Evolutionary conservation across 1,140 invertebrate genomes (phyloP).

Genomic region (Hesperophylax magnus): DNA sequence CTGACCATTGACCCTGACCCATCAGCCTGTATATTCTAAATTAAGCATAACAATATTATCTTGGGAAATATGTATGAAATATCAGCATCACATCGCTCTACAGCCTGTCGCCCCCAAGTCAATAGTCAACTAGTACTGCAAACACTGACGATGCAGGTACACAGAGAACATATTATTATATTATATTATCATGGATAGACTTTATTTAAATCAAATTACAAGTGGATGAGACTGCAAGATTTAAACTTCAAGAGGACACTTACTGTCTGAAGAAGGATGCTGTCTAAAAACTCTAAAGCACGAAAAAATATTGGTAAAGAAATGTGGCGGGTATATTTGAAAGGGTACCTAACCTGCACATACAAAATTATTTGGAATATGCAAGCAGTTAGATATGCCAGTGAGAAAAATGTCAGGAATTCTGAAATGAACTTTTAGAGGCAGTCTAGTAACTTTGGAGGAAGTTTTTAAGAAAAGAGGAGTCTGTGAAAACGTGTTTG

Average conservation of each 20-base stretch:
- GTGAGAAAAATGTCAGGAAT: too few relatives aligned
- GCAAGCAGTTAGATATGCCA: too few relatives aligned
- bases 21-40: too few relatives aligned
- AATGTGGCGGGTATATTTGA: not conserved
- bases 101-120: slow-evolving; percentile 39
- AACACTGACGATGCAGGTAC: slow-evolving; percentile 8
- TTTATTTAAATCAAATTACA: not conserved
- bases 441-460: too few relatives aligned
- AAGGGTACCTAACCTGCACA: not conserved
- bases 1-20: too few relatives aligned
- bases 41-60: too few relatives aligned
- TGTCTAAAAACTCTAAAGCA: not conserved
- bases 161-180: not conserved
- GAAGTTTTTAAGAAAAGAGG: too few relatives aligned
- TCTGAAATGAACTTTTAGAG: too few relatives aligned
- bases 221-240: slow-evolving; percentile 37
- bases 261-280: not conserved
- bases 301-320: not conserved
- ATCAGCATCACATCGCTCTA: not conserved
- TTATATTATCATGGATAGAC: not conserved
- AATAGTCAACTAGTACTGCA: slow-evolving; percentile 14
- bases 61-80: too few relatives aligned
- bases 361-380: too few relatives aligned
- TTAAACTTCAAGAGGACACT: slow-evolving; percentile 19
- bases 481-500: too few relatives aligned